phyloP scores from a whole-genome alignment of 2,113 vertebrate genomes.

The Calypte anna region DNA sequence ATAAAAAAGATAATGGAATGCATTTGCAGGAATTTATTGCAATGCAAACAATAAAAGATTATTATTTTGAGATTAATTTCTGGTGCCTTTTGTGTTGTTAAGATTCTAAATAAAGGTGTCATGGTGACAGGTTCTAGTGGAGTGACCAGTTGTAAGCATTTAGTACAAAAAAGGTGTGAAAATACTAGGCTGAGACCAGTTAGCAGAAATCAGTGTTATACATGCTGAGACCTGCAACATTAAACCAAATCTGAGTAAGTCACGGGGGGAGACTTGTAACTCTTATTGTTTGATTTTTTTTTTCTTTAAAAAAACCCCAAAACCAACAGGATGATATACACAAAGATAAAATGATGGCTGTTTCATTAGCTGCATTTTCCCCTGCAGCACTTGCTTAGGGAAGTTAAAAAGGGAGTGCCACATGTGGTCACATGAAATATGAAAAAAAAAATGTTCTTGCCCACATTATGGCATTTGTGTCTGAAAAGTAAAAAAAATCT shows the following conservation, averaged over 20 bases:
- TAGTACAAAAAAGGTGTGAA: constrained; percentile 88
- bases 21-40: constrained; percentile 72
- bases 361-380: constrained; percentile 52
- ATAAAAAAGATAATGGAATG: constrained; percentile 65
- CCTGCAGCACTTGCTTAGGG: neutral
- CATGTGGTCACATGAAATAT: neutral
- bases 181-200: constrained; percentile 83
- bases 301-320: neutral
- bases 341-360: constrained; percentile 24
- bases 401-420: constrained; percentile 3
- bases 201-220: constrained; percentile 86
- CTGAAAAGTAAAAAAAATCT: neutral
- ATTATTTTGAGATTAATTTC: constrained; percentile 56
- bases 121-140: constrained; percentile 75
- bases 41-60: constrained; percentile 60
- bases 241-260: constrained; percentile 78
- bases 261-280: constrained; percentile 79
- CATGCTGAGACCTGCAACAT: constrained; percentile 84
- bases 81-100: constrained; percentile 80
- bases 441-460: neutral
- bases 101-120: constrained; percentile 84
- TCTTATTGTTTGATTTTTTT: neutral
- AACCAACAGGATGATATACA: constrained; percentile 13
- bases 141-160: constrained; percentile 83
- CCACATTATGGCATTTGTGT: neutral